Evolutionary conservation across 2,113 vertebrate species (phyloP).

Genomic region (Protobothrops mucrosquamatus): DNA sequence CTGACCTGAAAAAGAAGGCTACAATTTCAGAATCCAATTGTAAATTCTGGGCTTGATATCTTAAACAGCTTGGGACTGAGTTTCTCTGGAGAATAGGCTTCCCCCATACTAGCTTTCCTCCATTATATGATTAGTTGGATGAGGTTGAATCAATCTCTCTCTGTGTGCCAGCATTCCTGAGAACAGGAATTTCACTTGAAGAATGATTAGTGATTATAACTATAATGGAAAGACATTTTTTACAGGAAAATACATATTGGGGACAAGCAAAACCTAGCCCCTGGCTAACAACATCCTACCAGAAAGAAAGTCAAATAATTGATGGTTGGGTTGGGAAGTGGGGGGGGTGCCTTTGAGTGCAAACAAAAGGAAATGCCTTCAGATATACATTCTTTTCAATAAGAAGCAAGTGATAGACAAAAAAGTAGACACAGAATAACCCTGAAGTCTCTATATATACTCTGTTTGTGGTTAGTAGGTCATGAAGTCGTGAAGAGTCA

Average conservation of each 20-base stretch:
- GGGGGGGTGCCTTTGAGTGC: neutral
- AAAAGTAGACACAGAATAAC: neutral
- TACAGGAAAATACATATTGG: neutral
- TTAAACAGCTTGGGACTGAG: neutral
- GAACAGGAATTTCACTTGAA: neutral
- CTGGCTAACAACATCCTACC: neutral
- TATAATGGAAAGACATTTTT: neutral
- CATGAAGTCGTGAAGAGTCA: neutral
- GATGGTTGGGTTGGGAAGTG: neutral
- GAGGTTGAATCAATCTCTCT: neutral
- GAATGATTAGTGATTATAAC: neutral
- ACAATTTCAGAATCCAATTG: neutral
- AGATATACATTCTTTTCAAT: neutral
- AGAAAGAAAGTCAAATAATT: neutral
- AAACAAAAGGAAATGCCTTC: neutral
- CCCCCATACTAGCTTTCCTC: neutral
- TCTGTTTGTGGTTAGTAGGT: neutral
- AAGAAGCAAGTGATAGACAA: neutral
- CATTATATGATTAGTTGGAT: neutral
- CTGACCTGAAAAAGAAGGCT: slow-evolving; percentile 1
- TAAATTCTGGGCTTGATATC: neutral
- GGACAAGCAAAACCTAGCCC: neutral
- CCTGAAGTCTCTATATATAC: neutral
- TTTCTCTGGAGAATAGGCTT: neutral
- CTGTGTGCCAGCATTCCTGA: neutral